Conservation (phyloP, 2,888 invertebrate species). For the Habroteleia sp. region DNA sequence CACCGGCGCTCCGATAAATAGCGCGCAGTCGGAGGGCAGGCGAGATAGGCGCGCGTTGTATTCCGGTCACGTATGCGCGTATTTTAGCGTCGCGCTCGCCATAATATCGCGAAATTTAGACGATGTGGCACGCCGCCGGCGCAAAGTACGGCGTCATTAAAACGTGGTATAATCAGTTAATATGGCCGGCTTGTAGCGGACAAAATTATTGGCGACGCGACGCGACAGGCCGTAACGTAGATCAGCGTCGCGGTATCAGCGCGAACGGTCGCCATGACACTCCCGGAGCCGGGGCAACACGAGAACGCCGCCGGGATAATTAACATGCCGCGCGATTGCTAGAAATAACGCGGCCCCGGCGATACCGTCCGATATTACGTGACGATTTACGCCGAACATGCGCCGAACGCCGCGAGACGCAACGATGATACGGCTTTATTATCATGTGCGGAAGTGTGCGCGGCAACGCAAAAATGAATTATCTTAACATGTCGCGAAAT, state of each 20-base stretch:
- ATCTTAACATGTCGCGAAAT: no score
- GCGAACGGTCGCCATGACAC: constrained; percentile 50
- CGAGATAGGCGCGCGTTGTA: constrained; percentile 43
- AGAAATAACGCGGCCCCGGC: constrained; percentile 65
- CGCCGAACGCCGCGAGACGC: constrained; percentile 45
- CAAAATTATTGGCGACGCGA: constrained; percentile 63
- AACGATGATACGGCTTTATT: constrained; percentile 48
- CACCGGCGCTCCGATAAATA: constrained; percentile 42
- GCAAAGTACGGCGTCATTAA: constrained; percentile 63
- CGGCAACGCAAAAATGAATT: no score
- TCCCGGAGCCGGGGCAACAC: constrained; percentile 59
- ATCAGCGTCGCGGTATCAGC: constrained; percentile 61
- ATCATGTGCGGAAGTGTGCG: constrained; percentile 5
- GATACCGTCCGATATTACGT: constrained; percentile 68
- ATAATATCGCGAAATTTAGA: constrained; percentile 62
- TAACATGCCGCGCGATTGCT: constrained; percentile 67
- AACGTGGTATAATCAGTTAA: constrained; percentile 61
- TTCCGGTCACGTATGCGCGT: constrained; percentile 59
- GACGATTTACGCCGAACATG: constrained; percentile 68
- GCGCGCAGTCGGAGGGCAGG: constrained; percentile 29
- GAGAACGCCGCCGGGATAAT: constrained; percentile 65
- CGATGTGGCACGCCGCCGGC: constrained; percentile 26
- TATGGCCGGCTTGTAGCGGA: constrained; percentile 58
- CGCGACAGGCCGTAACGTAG: constrained; percentile 49
- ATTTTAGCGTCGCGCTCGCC: constrained; percentile 43